A percentile compares a stretch with the other conserved stretches of the same genome.
These are phyloP conservation scores for Zaprionus camerounensis DNA, from an alignment of 1,140 invertebrate species.

Conservation along the genomic window DNA sequence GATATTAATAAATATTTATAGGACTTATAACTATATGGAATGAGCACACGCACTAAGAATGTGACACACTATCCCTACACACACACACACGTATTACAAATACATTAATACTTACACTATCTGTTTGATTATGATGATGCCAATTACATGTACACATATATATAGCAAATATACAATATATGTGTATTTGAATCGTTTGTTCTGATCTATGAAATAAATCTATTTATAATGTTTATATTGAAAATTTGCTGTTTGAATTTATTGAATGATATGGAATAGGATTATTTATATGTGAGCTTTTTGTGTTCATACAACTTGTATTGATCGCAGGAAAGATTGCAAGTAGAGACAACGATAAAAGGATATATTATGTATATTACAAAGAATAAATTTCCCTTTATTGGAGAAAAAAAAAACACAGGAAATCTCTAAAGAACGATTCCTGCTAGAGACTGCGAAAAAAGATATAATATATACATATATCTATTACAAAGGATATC, in stretches of 20 bases:
- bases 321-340: too few species aligned
- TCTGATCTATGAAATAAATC: slow-evolving; percentile 75
- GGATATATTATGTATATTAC: too few species aligned
- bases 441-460: too few species aligned
- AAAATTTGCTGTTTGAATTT: neutral
- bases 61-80: neutral
- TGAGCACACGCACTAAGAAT: neutral
- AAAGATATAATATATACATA: too few species aligned
- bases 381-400: too few species aligned
- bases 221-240: slow-evolving; percentile 50
- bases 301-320: too few species aligned
- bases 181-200: slow-evolving; percentile 64
- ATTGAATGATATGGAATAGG: too few species aligned
- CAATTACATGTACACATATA: slow-evolving; percentile 33
- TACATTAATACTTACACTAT: slow-evolving; percentile 10
- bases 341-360: too few species aligned
- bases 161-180: slow-evolving; percentile 11
- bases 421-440: too few species aligned
- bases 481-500: too few species aligned
- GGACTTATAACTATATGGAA: neutral
- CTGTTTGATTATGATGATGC: slow-evolving; percentile 39
- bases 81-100: neutral
- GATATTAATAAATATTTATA: slow-evolving; percentile 26
- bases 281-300: too few species aligned
- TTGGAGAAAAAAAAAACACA: too few species aligned